These are phyloP conservation scores for Hippoglossus hippoglossus DNA, from an alignment of 2,797 vertebrate species.

Conservation along the genomic window DNA sequence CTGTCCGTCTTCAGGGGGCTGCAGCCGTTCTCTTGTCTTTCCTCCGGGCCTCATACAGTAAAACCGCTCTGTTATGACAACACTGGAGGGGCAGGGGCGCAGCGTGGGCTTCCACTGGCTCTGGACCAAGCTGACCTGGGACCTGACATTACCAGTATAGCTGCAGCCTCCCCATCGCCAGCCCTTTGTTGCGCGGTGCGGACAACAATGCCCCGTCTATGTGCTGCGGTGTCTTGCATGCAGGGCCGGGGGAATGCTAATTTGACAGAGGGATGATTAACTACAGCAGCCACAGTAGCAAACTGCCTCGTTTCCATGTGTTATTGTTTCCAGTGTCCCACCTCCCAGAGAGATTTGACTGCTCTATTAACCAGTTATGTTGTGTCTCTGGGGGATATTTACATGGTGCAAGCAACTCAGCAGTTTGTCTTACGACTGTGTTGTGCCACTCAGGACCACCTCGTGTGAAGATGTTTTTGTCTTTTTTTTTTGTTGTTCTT, in stretches of 20 bases:
- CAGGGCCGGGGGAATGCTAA: slow-evolving; percentile 64
- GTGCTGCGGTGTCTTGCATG: slow-evolving; percentile 54
- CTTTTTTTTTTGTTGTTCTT: neutral
- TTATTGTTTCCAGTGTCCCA: slow-evolving; percentile 68
- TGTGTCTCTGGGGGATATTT: slow-evolving; percentile 36
- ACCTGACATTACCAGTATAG: slow-evolving; percentile 74
- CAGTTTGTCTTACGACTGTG: slow-evolving; percentile 9
- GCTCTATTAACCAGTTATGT: slow-evolving; percentile 63
- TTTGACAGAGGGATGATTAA: slow-evolving; percentile 82
- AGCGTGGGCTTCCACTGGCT: slow-evolving; percentile 72
- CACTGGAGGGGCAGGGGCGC: slow-evolving; percentile 54
- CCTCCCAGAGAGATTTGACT: slow-evolving; percentile 66
- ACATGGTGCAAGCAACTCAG: slow-evolving; percentile 16
- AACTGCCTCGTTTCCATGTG: slow-evolving; percentile 64
- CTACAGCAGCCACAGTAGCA: slow-evolving; percentile 67
- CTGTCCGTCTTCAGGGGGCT: slow-evolving; percentile 49
- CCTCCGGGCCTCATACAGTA: slow-evolving; percentile 65
- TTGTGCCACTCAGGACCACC: neutral
- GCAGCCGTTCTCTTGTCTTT: slow-evolving; percentile 41
- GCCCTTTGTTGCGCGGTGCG: slow-evolving; percentile 58
- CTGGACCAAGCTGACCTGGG: slow-evolving; percentile 74
- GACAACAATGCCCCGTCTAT: slow-evolving; percentile 64
- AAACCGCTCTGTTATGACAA: slow-evolving; percentile 68
- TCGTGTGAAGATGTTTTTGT: neutral
- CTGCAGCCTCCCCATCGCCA: slow-evolving; percentile 65